Percentiles rank a stretch among this genome's conserved stretches.
Evolutionary conservation across 2,113 vertebrate species (phyloP).

Genomic region (Marmota monax): DNA sequence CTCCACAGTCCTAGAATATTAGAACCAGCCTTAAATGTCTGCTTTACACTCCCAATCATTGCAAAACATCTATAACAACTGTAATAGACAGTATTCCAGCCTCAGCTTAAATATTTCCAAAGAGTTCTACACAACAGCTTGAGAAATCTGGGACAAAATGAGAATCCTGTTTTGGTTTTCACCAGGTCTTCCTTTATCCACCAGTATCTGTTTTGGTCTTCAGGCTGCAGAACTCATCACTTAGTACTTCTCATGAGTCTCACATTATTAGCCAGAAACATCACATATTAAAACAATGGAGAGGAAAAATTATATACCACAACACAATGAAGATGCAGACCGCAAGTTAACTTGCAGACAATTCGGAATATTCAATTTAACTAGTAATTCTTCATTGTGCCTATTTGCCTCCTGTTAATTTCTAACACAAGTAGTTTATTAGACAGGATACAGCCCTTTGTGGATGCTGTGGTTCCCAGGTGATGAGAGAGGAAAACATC

Average conservation of each 20-base stretch:
- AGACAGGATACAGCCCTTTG: not conserved
- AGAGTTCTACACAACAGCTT: not conserved
- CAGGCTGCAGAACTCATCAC: not conserved
- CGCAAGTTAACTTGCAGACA: not conserved
- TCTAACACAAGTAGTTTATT: not conserved
- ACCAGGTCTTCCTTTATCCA: not conserved
- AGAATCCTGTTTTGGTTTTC: not conserved
- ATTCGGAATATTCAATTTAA: not conserved
- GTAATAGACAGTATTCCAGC: not conserved
- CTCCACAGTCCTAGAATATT: not conserved
- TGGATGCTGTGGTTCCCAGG: not conserved
- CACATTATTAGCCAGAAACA: not conserved
- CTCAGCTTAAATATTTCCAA: not conserved
- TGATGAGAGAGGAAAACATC: not conserved
- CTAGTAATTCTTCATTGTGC: not conserved
- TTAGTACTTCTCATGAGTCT: not conserved
- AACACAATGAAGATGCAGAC: not conserved
- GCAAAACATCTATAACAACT: not conserved
- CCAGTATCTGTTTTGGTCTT: not conserved
- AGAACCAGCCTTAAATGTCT: not conserved
- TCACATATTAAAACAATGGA: not conserved
- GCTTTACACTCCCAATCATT: not conserved
- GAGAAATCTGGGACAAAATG: not conserved
- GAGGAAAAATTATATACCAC: not conserved
- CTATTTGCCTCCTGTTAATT: not conserved